A percentile compares a stretch with the other conserved stretches of the same genome.
Evolutionary conservation across 2,113 vertebrate species (phyloP).

Genomic region (Actenoides lindsayi): DNA sequence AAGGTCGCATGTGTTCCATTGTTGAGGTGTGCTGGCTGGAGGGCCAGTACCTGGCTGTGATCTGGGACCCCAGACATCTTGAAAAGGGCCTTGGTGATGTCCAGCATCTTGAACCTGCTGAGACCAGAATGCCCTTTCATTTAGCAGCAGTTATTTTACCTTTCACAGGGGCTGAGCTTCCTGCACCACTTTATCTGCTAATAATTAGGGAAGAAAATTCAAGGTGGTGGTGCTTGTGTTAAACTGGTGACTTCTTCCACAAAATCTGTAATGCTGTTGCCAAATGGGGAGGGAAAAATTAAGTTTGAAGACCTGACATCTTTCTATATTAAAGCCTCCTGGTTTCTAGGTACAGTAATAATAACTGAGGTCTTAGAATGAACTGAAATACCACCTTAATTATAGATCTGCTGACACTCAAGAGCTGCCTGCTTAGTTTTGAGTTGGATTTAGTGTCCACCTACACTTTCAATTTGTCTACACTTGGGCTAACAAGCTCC

Average conservation of each 20-base stretch:
- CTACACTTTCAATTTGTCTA: not conserved
- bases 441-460: not conserved
- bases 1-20: not conserved
- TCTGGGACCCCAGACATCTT: not conserved
- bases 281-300: not conserved
- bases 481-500: not conserved
- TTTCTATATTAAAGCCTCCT: not conserved
- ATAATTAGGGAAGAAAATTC: not conserved
- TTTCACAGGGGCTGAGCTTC: not conserved
- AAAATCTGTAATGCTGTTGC: not conserved
- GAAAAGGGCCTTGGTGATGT: not conserved
- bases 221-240: not conserved
- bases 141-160: not conserved
- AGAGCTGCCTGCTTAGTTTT: not conserved
- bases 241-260: not conserved
- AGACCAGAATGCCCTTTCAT: not conserved
- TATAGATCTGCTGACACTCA: not conserved
- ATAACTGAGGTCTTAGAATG: not conserved
- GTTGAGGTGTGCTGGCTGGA: not conserved
- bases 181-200: not conserved
- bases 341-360: not conserved
- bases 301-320: not conserved
- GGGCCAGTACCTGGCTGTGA: fast-evolving
- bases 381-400: not conserved
- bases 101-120: not conserved